Evolutionary conservation across 2,113 vertebrate genomes (phyloP), one percentile per base, ranked within the genome.

Genomic region (Gadus macrocephalus): DNA sequence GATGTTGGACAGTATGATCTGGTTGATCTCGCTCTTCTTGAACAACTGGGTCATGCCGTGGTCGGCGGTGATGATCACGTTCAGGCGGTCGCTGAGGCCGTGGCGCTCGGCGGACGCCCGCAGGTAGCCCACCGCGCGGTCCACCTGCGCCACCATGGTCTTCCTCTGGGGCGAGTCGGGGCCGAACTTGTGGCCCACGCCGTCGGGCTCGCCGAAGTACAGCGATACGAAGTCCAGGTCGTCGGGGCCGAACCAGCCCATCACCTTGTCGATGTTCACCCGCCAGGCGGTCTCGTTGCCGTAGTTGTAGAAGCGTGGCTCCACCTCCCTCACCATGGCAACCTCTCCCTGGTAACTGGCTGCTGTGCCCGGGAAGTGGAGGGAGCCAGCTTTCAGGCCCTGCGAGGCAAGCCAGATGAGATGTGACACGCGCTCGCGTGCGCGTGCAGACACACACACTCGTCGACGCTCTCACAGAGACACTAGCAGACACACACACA

Each of bases 171-270:
- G 66, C 2, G 96, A 95, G n/a, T 97, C 93, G 0, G 96, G 96
- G 20, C 96, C 95, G 0, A 78, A 92, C 62, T 3, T 92, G 91
- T 98, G 96, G 20, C 95, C 96, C 0, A 91, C 73, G 15, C 90
- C 80, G 76, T 98, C 96, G 0, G 96, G 96, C 75, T 98, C 96
- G 0, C 95, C 95, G 0, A 97, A 96, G 84, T 98, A 98, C 76
- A 97, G 77, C 0, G 96, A 89, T 14, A 98, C 90, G 28, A 98
- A 95, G 78, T 95, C 92, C 2, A 95, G 81, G 35, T 89, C 70
- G 3, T 89, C 74, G 35, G 74, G 77, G 0, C 75, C 72, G 82
- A 98, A 91, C 96, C 96, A 98, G 70, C 67, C 0, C 92, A 96
- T 94, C 79, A 90, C 91, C 0, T 85, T 94, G 86, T 98, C 87